phyloP scores from a whole-genome alignment of 2,888 invertebrate species.

The Drosophila lacicola region DNA sequence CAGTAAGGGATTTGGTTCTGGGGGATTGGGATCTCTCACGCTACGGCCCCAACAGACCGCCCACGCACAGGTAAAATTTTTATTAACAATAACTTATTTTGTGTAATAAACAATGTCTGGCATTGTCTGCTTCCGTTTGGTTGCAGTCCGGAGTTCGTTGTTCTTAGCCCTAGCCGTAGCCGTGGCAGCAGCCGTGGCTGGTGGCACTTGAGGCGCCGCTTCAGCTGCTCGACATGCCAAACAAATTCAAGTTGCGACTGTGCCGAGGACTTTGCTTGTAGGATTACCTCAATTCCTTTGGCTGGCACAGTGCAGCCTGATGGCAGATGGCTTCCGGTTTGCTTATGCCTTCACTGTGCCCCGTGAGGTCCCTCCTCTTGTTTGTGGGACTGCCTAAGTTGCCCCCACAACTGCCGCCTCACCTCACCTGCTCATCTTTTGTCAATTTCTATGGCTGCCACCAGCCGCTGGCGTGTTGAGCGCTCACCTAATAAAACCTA shows the following conservation, averaged over 20 bases:
- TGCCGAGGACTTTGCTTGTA: constrained; percentile 55
- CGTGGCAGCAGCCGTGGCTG: constrained; percentile 11
- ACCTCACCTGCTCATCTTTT: constrained; percentile 2
- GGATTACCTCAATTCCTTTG: constrained; percentile 72
- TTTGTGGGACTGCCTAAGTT: constrained; percentile 39
- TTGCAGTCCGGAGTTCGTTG: constrained; percentile 13
- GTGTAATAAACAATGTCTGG: constrained; percentile 62
- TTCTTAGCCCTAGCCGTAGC: constrained; percentile 9
- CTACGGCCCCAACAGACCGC: not conserved
- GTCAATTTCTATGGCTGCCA: constrained; percentile 38
- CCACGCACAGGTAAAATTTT: constrained; percentile 50
- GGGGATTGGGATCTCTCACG: constrained; percentile 18
- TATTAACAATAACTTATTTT: constrained; percentile 71
- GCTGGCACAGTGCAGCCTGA: constrained; percentile 28
- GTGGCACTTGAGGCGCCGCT: constrained; percentile 54
- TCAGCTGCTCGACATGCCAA: constrained; percentile 62
- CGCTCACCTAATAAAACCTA: constrained; percentile 69
- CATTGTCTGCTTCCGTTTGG: constrained; percentile 41
- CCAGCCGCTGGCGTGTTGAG: constrained; percentile 52
- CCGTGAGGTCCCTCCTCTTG: constrained; percentile 16
- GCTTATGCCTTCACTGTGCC: constrained; percentile 7
- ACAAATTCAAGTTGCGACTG: constrained; percentile 57
- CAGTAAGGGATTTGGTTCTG: constrained; percentile 28
- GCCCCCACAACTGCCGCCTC: not conserved
- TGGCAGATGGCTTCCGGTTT: constrained; percentile 45